Percentiles rank a stretch among this genome's conserved stretches.
These are phyloP conservation scores for Hydrophis major DNA, from an alignment of 2,797 vertebrate genomes.

Conservation along the genomic window DNA sequence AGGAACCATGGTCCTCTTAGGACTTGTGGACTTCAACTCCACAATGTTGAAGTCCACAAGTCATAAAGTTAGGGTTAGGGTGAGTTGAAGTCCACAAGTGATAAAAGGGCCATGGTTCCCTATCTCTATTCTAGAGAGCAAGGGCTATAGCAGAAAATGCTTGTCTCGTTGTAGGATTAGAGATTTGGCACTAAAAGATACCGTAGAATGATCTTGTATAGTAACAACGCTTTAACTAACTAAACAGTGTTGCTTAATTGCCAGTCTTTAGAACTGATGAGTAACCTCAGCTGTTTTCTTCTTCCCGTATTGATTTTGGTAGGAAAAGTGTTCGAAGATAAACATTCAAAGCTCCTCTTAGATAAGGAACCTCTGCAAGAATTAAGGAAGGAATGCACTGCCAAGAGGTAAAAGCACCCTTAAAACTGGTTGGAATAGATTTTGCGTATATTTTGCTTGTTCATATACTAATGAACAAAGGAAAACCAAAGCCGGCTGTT, in stretches of 20 bases:
- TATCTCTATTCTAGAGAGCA: too few species aligned
- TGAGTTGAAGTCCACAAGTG: too few species aligned
- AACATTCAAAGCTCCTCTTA: slow-evolving; percentile 82
- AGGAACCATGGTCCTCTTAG: too few species aligned
- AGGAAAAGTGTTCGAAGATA: slow-evolving; percentile 84
- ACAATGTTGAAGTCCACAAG: too few species aligned
- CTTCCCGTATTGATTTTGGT: slow-evolving; percentile 10
- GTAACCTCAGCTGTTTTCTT: not conserved
- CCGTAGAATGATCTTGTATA: not conserved
- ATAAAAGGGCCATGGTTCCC: too few species aligned
- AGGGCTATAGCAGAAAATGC: too few species aligned
- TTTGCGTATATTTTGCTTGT: not conserved
- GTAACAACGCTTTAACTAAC: not conserved
- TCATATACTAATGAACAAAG: not conserved
- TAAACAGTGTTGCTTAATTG: not conserved
- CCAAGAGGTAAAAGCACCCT: slow-evolving; percentile 83
- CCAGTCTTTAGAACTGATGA: not conserved
- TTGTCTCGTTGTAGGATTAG: too few species aligned
- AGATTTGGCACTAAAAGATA: too few species aligned
- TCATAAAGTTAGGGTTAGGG: too few species aligned
- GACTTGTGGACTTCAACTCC: too few species aligned
- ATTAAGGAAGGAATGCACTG: slow-evolving; percentile 89
- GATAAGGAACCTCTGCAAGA: slow-evolving; percentile 85
- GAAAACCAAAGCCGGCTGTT: not conserved
- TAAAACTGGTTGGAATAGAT: not conserved